These are phyloP conservation scores for Steinernema scapterisci DNA, from an alignment of 2,888 invertebrate genomes.

Conservation along the genomic window DNA sequence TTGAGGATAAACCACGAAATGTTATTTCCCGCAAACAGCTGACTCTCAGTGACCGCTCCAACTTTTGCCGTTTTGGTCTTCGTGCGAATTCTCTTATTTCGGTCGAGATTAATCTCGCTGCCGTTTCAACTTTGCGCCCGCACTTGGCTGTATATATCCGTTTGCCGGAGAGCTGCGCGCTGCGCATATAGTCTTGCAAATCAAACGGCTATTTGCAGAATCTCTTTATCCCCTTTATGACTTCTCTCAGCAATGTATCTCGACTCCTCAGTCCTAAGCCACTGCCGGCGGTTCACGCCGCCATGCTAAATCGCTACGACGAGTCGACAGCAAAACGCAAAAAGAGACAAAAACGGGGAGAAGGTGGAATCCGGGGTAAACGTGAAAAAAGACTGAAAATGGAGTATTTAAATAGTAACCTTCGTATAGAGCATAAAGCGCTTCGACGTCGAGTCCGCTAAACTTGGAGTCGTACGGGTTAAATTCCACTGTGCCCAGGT, in stretches of 20 bases:
- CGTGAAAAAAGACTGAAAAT: background rate
- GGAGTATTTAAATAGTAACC: constrained; percentile 34
- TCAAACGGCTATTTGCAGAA: constrained; percentile 25
- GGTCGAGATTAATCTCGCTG: background rate
- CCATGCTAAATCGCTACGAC: background rate
- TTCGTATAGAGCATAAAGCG: constrained; percentile 39
- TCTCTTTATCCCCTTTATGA: constrained; percentile 30
- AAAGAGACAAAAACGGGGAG: background rate
- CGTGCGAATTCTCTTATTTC: background rate
- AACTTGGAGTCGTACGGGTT: constrained; percentile 19
- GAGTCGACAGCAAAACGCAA: constrained; percentile 1
- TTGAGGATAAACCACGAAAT: background rate
- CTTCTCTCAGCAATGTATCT: background rate
- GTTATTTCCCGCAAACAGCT: background rate
- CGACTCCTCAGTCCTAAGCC: constrained; percentile 14
- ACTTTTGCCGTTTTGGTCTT: background rate
- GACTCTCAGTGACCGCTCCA: background rate
- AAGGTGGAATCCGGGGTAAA: background rate
- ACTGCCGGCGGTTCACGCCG: background rate
- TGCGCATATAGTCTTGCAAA: background rate
- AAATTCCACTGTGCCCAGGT: constrained; percentile 12
- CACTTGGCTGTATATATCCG: no score
- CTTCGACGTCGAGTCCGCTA: constrained; percentile 37
- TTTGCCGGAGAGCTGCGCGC: no score
- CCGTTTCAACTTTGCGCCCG: no score